Evolutionary conservation across 1,140 invertebrate genomes (phyloP).

Genomic region (Papilio polytes): DNA sequence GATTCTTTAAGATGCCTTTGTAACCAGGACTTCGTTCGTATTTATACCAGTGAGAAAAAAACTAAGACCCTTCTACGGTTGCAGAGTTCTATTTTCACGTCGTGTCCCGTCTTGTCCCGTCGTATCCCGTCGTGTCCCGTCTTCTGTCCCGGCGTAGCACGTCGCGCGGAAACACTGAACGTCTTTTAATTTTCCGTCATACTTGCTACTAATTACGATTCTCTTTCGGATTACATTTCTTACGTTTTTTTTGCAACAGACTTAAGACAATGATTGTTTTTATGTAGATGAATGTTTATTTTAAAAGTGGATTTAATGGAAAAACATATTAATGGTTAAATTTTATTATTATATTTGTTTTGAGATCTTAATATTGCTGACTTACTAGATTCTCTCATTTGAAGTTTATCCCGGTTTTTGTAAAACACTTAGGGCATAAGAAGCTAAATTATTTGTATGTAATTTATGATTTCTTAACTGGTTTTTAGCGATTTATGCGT

Average conservation of each 20-base stretch:
- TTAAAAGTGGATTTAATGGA: neutral
- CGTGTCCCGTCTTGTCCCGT: conserved; percentile 14
- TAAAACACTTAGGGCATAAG: too few species aligned
- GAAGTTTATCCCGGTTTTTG: too few species aligned
- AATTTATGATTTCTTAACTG: too few species aligned
- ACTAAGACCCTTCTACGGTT: conserved; percentile 12
- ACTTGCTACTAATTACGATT: conserved; percentile 36
- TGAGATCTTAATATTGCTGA: neutral
- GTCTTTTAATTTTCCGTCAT: conserved; percentile 36
- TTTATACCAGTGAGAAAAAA: neutral
- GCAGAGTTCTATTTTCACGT: conserved; percentile 5
- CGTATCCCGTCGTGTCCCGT: conserved; percentile 10
- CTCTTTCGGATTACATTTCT: conserved; percentile 26
- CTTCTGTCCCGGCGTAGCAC: conserved; percentile 5
- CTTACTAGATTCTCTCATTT: too few species aligned
- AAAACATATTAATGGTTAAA: too few species aligned
- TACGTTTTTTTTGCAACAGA: neutral
- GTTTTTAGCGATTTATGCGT: too few species aligned
- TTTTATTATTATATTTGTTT: neutral
- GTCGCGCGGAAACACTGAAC: conserved; percentile 28
- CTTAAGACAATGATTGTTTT: neutral
- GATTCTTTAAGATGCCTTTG: conserved; percentile 7
- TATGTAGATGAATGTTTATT: conserved; percentile 7
- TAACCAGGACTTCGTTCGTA: neutral
- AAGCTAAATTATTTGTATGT: too few species aligned